Evolutionary conservation across 2,113 vertebrate species (phyloP), one percentile per base, ranked within the genome.

Genomic region (Hyperoodon ampullatus): DNA sequence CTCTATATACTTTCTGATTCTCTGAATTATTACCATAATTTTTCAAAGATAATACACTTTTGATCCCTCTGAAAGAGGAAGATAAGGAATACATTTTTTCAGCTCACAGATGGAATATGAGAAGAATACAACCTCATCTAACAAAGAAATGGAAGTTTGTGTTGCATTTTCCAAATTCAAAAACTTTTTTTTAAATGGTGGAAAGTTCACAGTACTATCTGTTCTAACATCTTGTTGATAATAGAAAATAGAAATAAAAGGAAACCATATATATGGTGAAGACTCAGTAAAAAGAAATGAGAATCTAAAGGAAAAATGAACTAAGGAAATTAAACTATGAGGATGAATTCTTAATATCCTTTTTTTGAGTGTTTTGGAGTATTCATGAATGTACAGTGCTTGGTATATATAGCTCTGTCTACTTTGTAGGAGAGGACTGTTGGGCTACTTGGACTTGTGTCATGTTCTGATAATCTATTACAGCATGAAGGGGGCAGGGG

Each of bases 201-300:
- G 9, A 81, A 13, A 77, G 24, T 61, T 87, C 24, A 71, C 3
- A 68, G 60, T 88, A 28, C 23, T 53, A 82, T 91, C 30, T 91
- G 14, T 87, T 75, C 66, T 63, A 77, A 93, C 3, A 63, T 70
- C 50, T 82, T 87, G 16, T 47, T 95, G 71, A 85, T 21, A 85
- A 55, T 47, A 80, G 19, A 83, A 81, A 95, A 82, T 58, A 86
- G 66, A 71, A 85, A 55, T 70, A 66, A 88, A 95, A 86, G 11
- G 30, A 44, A 91, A 47, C 63, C 35, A 2, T n/a, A 82, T 66
- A 70, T 87, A 87, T 47, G 66, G 39, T 90, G 5, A 81, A 68
- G 30, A 33, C 28, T 90, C 53, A 77, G 85, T n/a, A 65, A 90
- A 90, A 2, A 86, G 12, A 85, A 3, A 47, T 82, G 18, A 75